Percentiles rank a stretch among this genome's conserved stretches.
Evolutionary conservation across 2,888 invertebrate species (phyloP).

Genomic region (Nephrocerus scutellatus): DNA sequence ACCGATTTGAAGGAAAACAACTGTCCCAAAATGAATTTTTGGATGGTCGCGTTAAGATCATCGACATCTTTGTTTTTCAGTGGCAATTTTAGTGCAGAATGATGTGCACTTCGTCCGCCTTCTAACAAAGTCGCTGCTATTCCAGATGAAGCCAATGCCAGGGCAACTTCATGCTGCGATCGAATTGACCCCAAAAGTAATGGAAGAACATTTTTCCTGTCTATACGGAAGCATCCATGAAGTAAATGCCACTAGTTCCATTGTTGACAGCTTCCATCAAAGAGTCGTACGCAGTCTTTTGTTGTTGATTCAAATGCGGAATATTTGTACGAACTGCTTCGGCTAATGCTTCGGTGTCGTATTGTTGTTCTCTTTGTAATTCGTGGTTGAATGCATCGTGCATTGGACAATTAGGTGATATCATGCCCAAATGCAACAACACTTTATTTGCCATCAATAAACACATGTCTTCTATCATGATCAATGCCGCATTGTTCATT

Average conservation of each 20-base stretch:
- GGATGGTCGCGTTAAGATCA: slow-evolving; percentile 2
- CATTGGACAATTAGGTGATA: slow-evolving; percentile 14
- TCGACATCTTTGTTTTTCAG: slow-evolving; percentile 11
- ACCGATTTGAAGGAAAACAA: slow-evolving; percentile 1
- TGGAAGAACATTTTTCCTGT: slow-evolving; percentile 14
- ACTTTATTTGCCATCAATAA: slow-evolving; percentile 17
- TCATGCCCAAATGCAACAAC: slow-evolving; percentile 22
- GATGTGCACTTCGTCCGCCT: slow-evolving; percentile 30
- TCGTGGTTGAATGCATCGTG: slow-evolving; percentile 19
- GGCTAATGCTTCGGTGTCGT: no score
- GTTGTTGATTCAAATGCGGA: no score
- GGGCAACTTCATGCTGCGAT: slow-evolving; percentile 31
- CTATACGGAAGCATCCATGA: slow-evolving; percentile 18
- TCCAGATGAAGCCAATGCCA: slow-evolving; percentile 44
- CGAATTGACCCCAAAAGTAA: slow-evolving; percentile 13
- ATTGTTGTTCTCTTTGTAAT: no score
- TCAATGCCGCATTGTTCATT: slow-evolving; percentile 21
- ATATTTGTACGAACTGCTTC: no score
- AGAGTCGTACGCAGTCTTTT: slow-evolving; percentile 22
- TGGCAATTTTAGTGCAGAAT: slow-evolving; percentile 9
- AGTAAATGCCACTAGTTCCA: slow-evolving; percentile 21
- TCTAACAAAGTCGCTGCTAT: slow-evolving; percentile 41
- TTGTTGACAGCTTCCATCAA: slow-evolving; percentile 24
- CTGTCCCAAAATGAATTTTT: not conserved
- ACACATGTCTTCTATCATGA: slow-evolving; percentile 18